Conservation (phyloP, 2,113 vertebrate species). For the Raja brachyura region DNA sequence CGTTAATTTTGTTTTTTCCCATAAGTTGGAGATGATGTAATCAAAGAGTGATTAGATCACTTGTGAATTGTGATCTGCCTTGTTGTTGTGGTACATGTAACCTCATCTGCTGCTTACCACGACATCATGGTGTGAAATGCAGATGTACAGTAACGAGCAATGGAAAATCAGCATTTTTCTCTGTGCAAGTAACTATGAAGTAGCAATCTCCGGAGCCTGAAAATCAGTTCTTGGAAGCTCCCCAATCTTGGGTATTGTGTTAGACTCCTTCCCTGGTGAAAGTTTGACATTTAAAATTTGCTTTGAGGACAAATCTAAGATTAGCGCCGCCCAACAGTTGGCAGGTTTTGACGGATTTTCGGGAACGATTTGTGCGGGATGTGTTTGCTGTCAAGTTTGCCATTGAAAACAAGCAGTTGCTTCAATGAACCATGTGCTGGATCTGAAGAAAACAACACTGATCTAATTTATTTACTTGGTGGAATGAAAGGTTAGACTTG, state of each 20-base stretch:
- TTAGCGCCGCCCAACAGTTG: not conserved
- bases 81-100: not conserved
- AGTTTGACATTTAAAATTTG: not conserved
- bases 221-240: not conserved
- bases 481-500: not conserved
- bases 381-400: not conserved
- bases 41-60: not conserved
- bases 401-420: not conserved
- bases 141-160: not conserved
- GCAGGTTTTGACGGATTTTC: not conserved
- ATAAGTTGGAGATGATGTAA: not conserved
- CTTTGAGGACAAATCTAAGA: too few species aligned
- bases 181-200: not conserved
- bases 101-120: slow-evolving; percentile 4
- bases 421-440: not conserved
- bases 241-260: not conserved
- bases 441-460: not conserved
- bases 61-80: not conserved
- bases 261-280: not conserved
- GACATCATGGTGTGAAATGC: not conserved
- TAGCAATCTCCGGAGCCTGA: not conserved
- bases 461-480: not conserved
- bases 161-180: not conserved
- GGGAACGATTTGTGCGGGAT: not conserved
- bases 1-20: not conserved